These are phyloP conservation scores for Ageneiosus marmoratus DNA, from an alignment of 2,113 vertebrate genomes.

Conservation along the genomic window DNA sequence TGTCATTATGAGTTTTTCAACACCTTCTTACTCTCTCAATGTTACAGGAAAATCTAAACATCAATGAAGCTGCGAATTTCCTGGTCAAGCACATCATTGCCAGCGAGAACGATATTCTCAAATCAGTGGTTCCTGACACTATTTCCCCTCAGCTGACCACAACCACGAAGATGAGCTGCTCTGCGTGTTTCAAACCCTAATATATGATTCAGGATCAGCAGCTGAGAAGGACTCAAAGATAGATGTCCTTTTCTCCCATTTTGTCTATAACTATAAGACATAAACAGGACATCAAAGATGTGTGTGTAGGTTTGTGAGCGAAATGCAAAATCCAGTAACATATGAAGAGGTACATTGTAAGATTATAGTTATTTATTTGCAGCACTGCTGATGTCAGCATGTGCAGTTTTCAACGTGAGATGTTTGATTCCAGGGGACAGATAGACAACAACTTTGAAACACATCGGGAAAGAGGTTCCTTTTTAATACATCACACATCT, in stretches of 20 bases:
- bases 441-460: background rate
- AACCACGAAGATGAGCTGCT: constrained; percentile 77
- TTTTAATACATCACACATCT: background rate
- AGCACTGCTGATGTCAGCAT: constrained; percentile 3
- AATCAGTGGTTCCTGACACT: constrained; percentile 79
- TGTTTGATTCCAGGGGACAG: background rate
- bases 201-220: background rate
- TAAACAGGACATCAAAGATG: background rate
- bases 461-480: background rate
- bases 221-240: background rate
- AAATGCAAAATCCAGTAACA: constrained; percentile 21
- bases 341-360: constrained; percentile 31
- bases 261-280: background rate
- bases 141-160: constrained; percentile 84
- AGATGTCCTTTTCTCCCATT: constrained; percentile 2
- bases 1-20: background rate
- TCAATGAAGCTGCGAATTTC: constrained; percentile 89
- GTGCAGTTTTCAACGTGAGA: background rate
- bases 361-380: constrained; percentile 53
- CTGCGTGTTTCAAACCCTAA: constrained; percentile 80
- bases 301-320: constrained; percentile 4
- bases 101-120: constrained; percentile 85
- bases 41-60: constrained; percentile 91
- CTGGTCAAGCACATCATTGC: constrained; percentile 96
- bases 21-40: constrained; percentile 4